These are phyloP conservation scores for Amblyjoppa proteus DNA, from an alignment of 2,888 invertebrate genomes.

Conservation along the genomic window DNA sequence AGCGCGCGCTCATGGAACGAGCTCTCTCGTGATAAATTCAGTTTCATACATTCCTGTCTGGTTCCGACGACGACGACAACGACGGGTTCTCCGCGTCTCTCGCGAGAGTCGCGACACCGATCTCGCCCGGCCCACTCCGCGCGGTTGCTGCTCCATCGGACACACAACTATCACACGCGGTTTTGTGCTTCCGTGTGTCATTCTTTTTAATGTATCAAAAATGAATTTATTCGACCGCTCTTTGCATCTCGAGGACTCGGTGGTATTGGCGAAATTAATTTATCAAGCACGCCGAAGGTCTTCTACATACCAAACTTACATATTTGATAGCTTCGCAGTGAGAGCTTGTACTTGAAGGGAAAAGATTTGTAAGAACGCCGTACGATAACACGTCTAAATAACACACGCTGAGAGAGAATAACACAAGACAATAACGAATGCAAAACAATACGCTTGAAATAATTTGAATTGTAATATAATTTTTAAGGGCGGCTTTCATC, in stretches of 20 bases:
- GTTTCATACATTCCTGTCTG: slow-evolving; percentile 80
- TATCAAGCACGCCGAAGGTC: slow-evolving; percentile 61
- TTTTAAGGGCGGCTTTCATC: too few species aligned
- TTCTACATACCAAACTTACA: not conserved
- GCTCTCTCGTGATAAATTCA: slow-evolving; percentile 79
- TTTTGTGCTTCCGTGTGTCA: slow-evolving; percentile 9
- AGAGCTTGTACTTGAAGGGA: not conserved
- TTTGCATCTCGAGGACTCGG: slow-evolving; percentile 48
- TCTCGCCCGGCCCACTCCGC: slow-evolving; percentile 57
- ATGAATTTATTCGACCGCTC: slow-evolving; percentile 61
- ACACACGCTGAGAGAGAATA: too few species aligned
- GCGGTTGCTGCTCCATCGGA: slow-evolving; percentile 18
- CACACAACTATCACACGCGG: slow-evolving; percentile 28
- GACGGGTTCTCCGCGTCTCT: slow-evolving; percentile 76
- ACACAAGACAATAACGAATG: too few species aligned
- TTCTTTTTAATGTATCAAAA: slow-evolving; percentile 58
- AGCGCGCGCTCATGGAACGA: slow-evolving; percentile 59
- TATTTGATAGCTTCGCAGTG: not conserved
- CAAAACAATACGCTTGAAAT: too few species aligned
- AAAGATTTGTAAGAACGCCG: too few species aligned
- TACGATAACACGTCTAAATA: too few species aligned
- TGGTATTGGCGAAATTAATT: slow-evolving; percentile 57
- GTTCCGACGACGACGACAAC: slow-evolving; percentile 68
- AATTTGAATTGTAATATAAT: too few species aligned
- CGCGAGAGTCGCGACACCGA: slow-evolving; percentile 63